Conservation (phyloP, 92 coral and sea anemone species). For the Heliopora coerulea region DNA sequence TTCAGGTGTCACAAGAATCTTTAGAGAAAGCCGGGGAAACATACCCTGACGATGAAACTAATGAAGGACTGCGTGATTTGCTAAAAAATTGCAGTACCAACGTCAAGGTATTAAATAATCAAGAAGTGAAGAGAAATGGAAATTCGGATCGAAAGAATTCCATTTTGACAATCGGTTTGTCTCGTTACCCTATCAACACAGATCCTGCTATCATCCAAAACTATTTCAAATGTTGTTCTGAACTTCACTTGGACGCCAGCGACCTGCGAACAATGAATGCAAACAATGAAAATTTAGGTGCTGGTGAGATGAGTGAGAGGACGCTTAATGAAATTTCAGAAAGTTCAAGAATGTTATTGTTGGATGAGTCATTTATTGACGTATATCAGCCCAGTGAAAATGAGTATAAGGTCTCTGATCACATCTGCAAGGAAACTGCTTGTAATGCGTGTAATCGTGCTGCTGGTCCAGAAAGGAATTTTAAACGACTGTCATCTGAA, state of each 20-base stretch:
- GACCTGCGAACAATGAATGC: background rate
- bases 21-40: slow-evolving; percentile 44
- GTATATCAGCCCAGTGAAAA: slow-evolving; percentile 19
- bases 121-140: too few relatives aligned
- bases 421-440: background rate
- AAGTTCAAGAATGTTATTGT: slow-evolving; percentile 70
- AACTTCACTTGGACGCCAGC: background rate
- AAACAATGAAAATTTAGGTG: background rate
- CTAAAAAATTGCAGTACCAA: too few relatives aligned
- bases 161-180: too few relatives aligned
- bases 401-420: background rate
- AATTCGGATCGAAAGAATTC: too few relatives aligned
- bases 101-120: too few relatives aligned
- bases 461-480: background rate
- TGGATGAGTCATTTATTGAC: slow-evolving; percentile 68
- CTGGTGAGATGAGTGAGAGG: background rate
- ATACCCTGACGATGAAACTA: background rate
- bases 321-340: slow-evolving; percentile 48
- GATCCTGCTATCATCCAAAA: background rate
- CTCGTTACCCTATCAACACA: background rate
- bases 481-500: slow-evolving; percentile 28
- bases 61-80: too few relatives aligned
- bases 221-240: background rate
- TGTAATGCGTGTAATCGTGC: background rate
- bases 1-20: slow-evolving; percentile 63